Evolutionary conservation across 1,140 invertebrate species (phyloP).

Genomic region (Pachyrhynchus sulphureomaculatus): DNA sequence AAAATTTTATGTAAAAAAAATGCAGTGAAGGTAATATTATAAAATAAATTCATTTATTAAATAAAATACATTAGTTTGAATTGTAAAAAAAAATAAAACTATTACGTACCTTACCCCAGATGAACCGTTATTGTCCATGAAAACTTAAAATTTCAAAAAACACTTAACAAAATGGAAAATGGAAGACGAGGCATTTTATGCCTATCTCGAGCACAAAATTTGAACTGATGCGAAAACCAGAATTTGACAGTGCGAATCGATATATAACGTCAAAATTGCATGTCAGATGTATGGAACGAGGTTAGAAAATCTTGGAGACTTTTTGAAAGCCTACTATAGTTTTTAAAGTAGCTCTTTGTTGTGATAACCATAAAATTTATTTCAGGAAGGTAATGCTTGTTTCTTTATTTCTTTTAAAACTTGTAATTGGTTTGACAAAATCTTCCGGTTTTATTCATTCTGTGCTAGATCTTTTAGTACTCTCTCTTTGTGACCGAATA

Average conservation of each 20-base stretch:
- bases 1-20: too few relatives aligned
- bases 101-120: background rate
- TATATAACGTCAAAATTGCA: constrained; percentile 32
- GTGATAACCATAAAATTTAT: background rate
- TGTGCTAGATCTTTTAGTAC: too few relatives aligned
- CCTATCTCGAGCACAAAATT: constrained; percentile 1
- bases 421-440: too few relatives aligned
- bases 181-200: constrained; percentile 15
- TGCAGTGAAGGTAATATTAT: too few relatives aligned
- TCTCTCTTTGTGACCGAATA: too few relatives aligned
- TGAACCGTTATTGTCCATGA: constrained; percentile 13
- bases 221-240: constrained; percentile 17
- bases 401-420: too few relatives aligned
- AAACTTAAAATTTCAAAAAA: constrained; percentile 2
- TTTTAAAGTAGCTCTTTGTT: background rate
- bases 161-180: background rate
- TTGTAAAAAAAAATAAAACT: too few relatives aligned
- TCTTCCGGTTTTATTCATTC: too few relatives aligned
- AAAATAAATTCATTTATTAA: too few relatives aligned
- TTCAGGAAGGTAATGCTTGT: background rate
- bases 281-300: constrained; percentile 13
- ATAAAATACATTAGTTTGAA: too few relatives aligned
- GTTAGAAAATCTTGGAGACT: background rate
- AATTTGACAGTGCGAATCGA: constrained; percentile 32
- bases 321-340: background rate